These are phyloP conservation scores for Rhinella marina DNA, from an alignment of 2,797 vertebrate genomes.

Conservation along the genomic window DNA sequence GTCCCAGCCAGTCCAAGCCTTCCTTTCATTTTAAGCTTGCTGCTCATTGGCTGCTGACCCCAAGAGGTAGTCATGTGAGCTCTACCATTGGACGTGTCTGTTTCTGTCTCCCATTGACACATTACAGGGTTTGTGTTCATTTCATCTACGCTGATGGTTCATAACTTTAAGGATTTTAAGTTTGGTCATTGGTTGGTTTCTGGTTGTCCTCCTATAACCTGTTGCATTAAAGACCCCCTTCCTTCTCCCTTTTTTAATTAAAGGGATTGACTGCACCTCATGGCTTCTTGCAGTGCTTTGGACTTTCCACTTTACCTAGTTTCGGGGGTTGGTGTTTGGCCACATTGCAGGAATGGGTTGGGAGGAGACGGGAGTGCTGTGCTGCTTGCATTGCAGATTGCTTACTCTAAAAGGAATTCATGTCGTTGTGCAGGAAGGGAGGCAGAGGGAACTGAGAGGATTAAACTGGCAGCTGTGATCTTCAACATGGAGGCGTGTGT, in stretches of 20 bases:
- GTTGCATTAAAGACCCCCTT: background rate
- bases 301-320: no score
- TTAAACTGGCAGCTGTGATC: conserved; percentile 52
- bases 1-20: background rate
- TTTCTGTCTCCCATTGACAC: background rate
- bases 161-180: background rate
- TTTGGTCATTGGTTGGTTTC: background rate
- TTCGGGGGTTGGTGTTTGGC: no score
- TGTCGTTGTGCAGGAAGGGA: conserved; percentile 13
- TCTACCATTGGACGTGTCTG: background rate
- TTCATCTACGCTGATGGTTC: background rate
- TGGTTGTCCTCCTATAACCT: background rate
- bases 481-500: background rate
- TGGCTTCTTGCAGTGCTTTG: background rate
- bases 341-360: background rate
- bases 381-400: conserved; percentile 35
- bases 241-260: background rate
- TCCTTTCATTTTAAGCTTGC: conserved; percentile 50
- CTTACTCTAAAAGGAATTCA: conserved; percentile 43
- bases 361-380: conserved; percentile 5
- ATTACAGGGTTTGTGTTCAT: background rate
- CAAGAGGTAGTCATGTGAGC: background rate
- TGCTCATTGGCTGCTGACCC: conserved; percentile 9
- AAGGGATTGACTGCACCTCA: background rate
- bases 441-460: background rate